These are phyloP conservation scores for Seira musarum DNA, from an alignment of 2,888 invertebrate genomes.

Conservation along the genomic window DNA sequence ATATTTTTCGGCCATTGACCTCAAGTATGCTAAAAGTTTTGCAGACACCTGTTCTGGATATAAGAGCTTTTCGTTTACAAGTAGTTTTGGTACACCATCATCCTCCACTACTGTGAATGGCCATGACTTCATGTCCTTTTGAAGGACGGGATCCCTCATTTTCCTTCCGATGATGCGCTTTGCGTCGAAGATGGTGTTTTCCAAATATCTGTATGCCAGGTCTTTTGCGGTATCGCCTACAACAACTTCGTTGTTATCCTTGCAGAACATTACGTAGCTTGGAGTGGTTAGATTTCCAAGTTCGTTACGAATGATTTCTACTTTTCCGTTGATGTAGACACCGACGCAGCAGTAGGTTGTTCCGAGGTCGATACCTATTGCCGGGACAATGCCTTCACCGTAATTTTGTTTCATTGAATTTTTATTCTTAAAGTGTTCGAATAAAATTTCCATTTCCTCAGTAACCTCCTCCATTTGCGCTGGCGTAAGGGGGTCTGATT, in stretches of 20 bases:
- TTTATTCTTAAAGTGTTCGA: constrained; percentile 23
- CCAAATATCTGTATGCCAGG: constrained; percentile 77
- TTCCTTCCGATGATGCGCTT: constrained; percentile 88
- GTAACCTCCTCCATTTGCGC: constrained; percentile 31
- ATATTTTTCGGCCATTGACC: constrained; percentile 23
- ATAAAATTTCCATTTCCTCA: constrained; percentile 8
- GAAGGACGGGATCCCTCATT: constrained; percentile 84
- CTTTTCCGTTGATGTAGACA: constrained; percentile 54
- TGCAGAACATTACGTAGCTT: constrained; percentile 50
- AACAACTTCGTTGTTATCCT: constrained; percentile 69
- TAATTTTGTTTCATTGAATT: constrained; percentile 45
- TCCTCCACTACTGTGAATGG: constrained; percentile 82
- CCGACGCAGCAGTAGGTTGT: constrained; percentile 62
- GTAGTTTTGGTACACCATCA: constrained; percentile 70
- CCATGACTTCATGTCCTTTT: constrained; percentile 88
- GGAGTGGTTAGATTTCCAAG: constrained; percentile 45
- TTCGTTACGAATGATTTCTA: constrained; percentile 49
- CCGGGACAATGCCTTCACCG: background rate
- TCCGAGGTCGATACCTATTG: constrained; percentile 63
- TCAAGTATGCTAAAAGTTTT: constrained; percentile 26
- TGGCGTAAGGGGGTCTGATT: constrained; percentile 19
- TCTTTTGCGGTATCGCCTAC: constrained; percentile 53
- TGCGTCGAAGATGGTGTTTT: constrained; percentile 85
- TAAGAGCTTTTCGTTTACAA: constrained; percentile 15
- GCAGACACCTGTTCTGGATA: constrained; percentile 46